Evolutionary conservation across 2,888 invertebrate genomes (phyloP).

Genomic region (Sclerodermus sp.): DNA sequence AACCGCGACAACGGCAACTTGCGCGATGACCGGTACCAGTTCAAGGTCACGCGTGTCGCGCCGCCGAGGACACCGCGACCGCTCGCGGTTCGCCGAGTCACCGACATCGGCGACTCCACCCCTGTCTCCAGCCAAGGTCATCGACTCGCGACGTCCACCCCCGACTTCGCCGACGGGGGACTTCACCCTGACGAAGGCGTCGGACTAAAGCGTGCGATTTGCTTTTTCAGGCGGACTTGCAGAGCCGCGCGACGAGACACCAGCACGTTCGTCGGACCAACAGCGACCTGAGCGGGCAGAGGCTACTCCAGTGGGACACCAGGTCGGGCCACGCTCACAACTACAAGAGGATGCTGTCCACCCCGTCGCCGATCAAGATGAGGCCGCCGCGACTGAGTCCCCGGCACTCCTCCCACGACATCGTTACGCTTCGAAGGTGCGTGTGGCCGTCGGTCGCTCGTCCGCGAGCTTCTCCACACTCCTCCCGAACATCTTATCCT

Average conservation of each 20-base stretch:
- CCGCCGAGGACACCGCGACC: too few species aligned
- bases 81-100: too few species aligned
- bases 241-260: constrained; percentile 57
- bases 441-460: constrained; percentile 9
- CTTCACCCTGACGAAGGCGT: too few species aligned
- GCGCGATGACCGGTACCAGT: too few species aligned
- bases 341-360: constrained; percentile 60
- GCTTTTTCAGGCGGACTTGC: constrained; percentile 63
- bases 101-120: too few species aligned
- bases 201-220: too few species aligned
- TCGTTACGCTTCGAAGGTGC: constrained; percentile 52
- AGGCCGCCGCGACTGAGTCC: constrained; percentile 58
- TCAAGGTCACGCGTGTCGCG: too few species aligned
- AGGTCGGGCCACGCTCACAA: constrained; percentile 52
- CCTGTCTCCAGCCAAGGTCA: too few species aligned
- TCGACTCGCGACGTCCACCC: too few species aligned
- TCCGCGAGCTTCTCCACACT: not conserved
- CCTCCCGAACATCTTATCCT: too few species aligned
- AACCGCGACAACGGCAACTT: too few species aligned
- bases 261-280: constrained; percentile 62
- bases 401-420: constrained; percentile 57
- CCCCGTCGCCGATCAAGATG: constrained; percentile 58
- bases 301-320: constrained; percentile 62
- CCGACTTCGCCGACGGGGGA: too few species aligned
- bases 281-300: constrained; percentile 64